Evolutionary conservation across 2,888 invertebrate species (phyloP), one percentile per base, ranked within the genome.

Genomic region (Muschampia plurimacula): DNA sequence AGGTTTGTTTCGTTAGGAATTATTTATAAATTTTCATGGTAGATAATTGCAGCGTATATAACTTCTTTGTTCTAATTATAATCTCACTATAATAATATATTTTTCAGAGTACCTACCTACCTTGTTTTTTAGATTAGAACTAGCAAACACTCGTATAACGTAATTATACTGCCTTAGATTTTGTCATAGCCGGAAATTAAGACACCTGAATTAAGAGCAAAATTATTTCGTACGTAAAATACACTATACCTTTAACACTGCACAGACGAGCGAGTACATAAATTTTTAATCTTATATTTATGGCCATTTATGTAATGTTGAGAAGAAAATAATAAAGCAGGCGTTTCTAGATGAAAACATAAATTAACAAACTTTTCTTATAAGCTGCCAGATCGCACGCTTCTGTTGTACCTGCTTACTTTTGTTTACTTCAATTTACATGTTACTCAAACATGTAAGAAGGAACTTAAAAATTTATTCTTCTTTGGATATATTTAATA

Each of bases 311-410:
- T n/a, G n/a, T n/a, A 69, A 67, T 49, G 72, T n/a, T 67, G 69
- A 52, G 55, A 59, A 67, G 57, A 73, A 72, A 74, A 73, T 77
- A 73, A 46, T 72, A 70, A 74, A 74, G 71, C 67, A 55, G 67
- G 28, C 62, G 68, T 60, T 67, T 60, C 65, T 69, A 73, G 78
- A 77, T 75, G 74, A 77, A 79, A 77, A 80, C 78, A 79, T 82
- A 82, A 84, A 86, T 85, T 85, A 83, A 79, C 75, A 81, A 86
- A 85, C 79, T 85, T 84, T 82, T 72, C 72, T 75, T 78, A 77
- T 77, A 79, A 75, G 75, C 36, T 41, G 41, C 4, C 65, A 55
- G 41, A 62, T 10, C 28, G 10, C 28, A 9, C 62, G 52, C 52
- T 55, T 15, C 52, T 15, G 52, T 15, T 9, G 15, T 52, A 52